Evolutionary conservation across 2,113 vertebrate species (phyloP).

Genomic region (Gobius niger): DNA sequence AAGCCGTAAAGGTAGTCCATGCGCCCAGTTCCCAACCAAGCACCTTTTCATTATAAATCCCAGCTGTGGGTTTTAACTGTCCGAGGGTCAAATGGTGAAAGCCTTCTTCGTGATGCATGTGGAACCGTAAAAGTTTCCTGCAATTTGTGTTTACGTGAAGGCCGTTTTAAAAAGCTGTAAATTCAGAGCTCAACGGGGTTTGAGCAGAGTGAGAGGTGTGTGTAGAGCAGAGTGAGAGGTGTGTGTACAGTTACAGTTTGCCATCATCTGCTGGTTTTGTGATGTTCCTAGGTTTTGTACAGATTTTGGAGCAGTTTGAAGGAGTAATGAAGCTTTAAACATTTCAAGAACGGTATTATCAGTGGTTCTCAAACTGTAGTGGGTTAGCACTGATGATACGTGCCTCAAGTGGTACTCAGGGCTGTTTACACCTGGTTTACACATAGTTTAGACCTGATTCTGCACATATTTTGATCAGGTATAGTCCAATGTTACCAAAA

Average conservation of each 20-base stretch:
- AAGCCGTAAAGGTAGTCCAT: slow-evolving; percentile 62
- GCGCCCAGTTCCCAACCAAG: slow-evolving; percentile 56
- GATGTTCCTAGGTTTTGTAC: not conserved
- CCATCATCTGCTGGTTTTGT: slow-evolving; percentile 9
- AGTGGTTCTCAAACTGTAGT: no score
- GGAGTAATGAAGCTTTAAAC: not conserved
- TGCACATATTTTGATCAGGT: no score
- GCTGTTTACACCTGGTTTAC: no score
- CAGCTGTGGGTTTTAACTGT: slow-evolving; percentile 70
- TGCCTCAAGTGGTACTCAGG: no score
- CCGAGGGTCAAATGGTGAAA: slow-evolving; percentile 66
- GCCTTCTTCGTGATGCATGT: slow-evolving; percentile 68
- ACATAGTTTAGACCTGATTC: no score
- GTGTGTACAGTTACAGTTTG: slow-evolving; percentile 1
- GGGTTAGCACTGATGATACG: no score
- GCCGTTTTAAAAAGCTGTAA: slow-evolving; percentile 60
- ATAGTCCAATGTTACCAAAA: no score
- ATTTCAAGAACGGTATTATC: not conserved
- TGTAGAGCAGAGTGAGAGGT: slow-evolving; percentile 12
- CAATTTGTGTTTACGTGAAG: slow-evolving; percentile 63
- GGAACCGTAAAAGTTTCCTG: slow-evolving; percentile 63
- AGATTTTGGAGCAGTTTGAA: not conserved
- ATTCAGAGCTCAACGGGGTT: slow-evolving; percentile 31
- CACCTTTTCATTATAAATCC: slow-evolving; percentile 70
- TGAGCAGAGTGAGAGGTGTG: slow-evolving; percentile 18